phyloP scores from a whole-genome alignment of 2,797 vertebrate genomes.

The Xiphorhynchus erythropygius region DNA sequence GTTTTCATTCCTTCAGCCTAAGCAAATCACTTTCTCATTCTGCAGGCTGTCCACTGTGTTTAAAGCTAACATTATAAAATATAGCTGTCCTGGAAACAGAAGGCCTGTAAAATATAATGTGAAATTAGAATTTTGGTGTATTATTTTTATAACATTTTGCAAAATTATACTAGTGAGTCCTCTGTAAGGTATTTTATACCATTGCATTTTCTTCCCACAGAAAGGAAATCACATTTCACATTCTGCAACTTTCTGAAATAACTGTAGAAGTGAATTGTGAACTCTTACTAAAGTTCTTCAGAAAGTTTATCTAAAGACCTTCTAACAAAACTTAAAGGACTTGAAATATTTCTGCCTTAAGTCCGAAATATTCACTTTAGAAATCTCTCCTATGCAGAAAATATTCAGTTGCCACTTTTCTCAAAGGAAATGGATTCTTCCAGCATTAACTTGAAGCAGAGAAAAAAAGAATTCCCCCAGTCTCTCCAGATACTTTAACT shows the following conservation, averaged over 20 bases:
- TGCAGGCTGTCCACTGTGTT: background rate
- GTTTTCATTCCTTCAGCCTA: constrained; percentile 1
- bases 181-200: background rate
- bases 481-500: background rate
- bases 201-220: background rate
- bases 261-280: background rate
- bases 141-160: background rate
- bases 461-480: background rate
- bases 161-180: background rate
- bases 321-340: background rate
- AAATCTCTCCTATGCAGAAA: background rate
- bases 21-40: background rate
- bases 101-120: background rate
- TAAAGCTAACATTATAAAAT: background rate
- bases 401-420: background rate
- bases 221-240: constrained; percentile 15
- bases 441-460: background rate
- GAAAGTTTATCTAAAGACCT: background rate
- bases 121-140: background rate
- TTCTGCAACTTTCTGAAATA: background rate
- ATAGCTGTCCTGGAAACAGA: background rate
- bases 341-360: background rate
- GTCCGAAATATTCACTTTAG: background rate
- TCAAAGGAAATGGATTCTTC: background rate
- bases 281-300: background rate